Percentiles rank a stretch among this genome's conserved stretches.
Conservation (phyloP, 2,797 vertebrate genomes). For the Salarias fasciatus region DNA sequence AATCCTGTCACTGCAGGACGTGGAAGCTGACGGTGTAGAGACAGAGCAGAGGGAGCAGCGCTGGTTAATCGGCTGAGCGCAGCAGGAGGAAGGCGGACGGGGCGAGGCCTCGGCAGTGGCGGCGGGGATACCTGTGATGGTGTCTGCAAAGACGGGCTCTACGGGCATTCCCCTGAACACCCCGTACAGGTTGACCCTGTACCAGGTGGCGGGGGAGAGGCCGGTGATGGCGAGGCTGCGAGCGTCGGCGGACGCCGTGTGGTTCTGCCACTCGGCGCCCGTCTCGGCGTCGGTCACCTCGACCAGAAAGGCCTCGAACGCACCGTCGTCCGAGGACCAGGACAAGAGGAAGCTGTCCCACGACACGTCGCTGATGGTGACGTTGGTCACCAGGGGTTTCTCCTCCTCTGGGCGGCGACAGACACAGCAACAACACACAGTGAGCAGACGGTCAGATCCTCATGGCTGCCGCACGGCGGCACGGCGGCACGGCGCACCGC, state of each 20-base stretch:
- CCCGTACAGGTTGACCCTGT: slow-evolving; percentile 87
- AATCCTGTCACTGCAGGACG: too few species aligned
- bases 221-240: slow-evolving; percentile 80
- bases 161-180: slow-evolving; percentile 81
- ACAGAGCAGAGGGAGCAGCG: background rate
- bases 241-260: slow-evolving; percentile 82
- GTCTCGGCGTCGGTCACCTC: slow-evolving; percentile 88
- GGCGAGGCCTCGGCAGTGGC: slow-evolving; percentile 25
- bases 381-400: slow-evolving; percentile 85
- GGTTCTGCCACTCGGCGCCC: slow-evolving; percentile 77
- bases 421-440: slow-evolving; percentile 73
- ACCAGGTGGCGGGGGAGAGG: slow-evolving; percentile 87
- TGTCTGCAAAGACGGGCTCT: slow-evolving; percentile 87
- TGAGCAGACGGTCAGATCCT: too few species aligned
- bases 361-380: slow-evolving; percentile 84
- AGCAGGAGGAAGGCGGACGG: slow-evolving; percentile 42
- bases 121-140: slow-evolving; percentile 89
- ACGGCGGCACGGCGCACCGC: too few species aligned
- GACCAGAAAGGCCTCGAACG: slow-evolving; percentile 89
- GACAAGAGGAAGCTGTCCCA: slow-evolving; percentile 90
- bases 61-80: slow-evolving; percentile 4
- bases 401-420: slow-evolving; percentile 89
- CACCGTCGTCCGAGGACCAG: slow-evolving; percentile 87
- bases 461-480: too few species aligned
- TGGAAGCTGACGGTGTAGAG: too few species aligned